Evolutionary conservation across 2,888 invertebrate species (phyloP).

Genomic region (Lasius fuliginosus): DNA sequence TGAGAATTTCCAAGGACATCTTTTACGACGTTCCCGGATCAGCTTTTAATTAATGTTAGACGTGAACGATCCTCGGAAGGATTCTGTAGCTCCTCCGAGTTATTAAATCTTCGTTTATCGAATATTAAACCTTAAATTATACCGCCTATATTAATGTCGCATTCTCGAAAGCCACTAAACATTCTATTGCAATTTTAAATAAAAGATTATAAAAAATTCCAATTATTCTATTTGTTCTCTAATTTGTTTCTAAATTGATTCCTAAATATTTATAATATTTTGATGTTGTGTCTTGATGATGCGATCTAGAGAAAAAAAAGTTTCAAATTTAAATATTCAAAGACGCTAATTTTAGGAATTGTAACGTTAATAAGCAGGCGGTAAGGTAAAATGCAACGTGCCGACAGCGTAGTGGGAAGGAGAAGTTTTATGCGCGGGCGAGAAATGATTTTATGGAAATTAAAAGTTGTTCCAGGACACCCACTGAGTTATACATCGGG

Average conservation of each 20-base stretch:
- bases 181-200: neutral
- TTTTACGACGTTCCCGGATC: constrained; percentile 60
- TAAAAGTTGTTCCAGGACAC: constrained; percentile 78
- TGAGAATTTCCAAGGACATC: constrained; percentile 51
- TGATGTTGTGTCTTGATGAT: neutral
- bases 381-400: constrained; percentile 17
- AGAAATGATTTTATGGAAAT: constrained; percentile 81
- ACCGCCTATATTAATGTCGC: constrained; percentile 1
- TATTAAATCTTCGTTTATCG: constrained; percentile 30
- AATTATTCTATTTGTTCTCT: neutral
- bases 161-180: constrained; percentile 6
- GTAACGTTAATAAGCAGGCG: neutral
- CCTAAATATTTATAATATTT: neutral
- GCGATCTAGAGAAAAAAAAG: no score
- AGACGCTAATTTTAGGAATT: constrained; percentile 13
- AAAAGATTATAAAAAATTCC: neutral
- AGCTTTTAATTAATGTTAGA: constrained; percentile 68
- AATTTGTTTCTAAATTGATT: neutral
- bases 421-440: constrained; percentile 69
- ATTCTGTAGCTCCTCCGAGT: constrained; percentile 24
- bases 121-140: neutral
- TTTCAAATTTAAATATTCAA: neutral
- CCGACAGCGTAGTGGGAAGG: constrained; percentile 30
- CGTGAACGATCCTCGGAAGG: constrained; percentile 33
- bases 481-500: constrained; percentile 75